Evolutionary conservation across 2,888 invertebrate species (phyloP), one percentile per base, ranked within the genome.

Genomic region (Lydus trimaculatus): DNA sequence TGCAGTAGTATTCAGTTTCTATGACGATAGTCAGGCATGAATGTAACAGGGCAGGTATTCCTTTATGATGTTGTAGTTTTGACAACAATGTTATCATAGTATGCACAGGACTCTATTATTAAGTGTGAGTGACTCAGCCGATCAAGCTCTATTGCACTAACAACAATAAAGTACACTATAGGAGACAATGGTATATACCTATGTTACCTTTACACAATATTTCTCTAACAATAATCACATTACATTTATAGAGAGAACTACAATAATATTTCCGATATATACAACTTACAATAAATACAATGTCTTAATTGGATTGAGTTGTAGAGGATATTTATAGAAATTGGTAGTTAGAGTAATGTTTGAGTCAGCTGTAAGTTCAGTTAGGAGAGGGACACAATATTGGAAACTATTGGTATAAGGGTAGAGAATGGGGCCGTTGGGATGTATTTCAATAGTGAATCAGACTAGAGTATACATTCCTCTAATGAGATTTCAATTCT

Each of bases 401-500:
- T 17, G 43, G 43, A n/a, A 65, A 70, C 61, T 25, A 59, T 61
- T 33, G 33, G 31, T 20, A 56, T 13, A 23, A 39, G 52, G 72
- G 66, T 60, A 17, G 23, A 33, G 67, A 66, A 65, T 62, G 69
- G 67, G 65, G 59, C 73, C 73, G 33, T 58, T 52, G 75, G 76
- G 76, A 70, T 63, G 64, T 72, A 75, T 74, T 69, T 73, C 67
- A 70, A 64, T 69, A 61, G 70, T 73, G 71, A 71, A 70, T 66
- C 58, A 39, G 61, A 64, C 64, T 70, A 71, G 68, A 66, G 69
- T 17, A 43, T 43, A 43, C 73, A 73, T 68, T 66, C 64, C 64
- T 39, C 72, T 74, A 74, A 75, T 75, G 74, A 75, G 75, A 77
- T 74, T 76, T 75, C 73, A 71, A 77, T 76, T 77, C 72, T 76